Base-by-base conservation (phyloP, 2,888 invertebrate species). In the Anaspis maculata region DNA sequence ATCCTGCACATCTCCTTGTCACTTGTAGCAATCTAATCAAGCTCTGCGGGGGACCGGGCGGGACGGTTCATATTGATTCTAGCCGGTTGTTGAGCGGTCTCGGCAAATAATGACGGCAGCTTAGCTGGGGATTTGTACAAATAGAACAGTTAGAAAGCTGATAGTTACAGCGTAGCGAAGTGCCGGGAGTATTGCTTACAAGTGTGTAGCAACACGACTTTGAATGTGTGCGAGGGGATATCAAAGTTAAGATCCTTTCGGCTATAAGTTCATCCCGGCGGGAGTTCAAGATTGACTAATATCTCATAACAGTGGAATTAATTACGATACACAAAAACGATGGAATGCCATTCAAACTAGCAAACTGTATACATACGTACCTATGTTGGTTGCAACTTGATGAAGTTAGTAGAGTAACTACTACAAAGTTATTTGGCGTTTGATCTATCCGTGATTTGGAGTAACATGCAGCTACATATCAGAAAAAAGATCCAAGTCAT, bases 21-120 rank as follows among this genome's bases (percentile, higher is more conserved):
- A 40, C 38, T 42, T 42, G 33, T 43, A 43, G 41, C 45, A 43
- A 37, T 43, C 42, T 35, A 39, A 45, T 45, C 39, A 37, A 34
- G 32, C 39, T 41, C n/a, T n/a, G n/a, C n/a, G n/a, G n/a, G n/a
- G n/a, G n/a, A n/a, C n/a, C n/a, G n/a, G n/a, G n/a, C n/a, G n/a
- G n/a, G 39, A 36, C 38, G 43, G 41, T 43, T 41, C 33, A 37
- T 40, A 45, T 45, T 39, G 41, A 45, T 43, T 42, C 30, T 33
- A 42, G 34, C 32, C 29, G 39, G n/a, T n/a, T n/a, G n/a, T 32
- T 27, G 27, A 35, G 32, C 32, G 35, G 35, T 39, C 27, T 30
- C 25, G 28, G 25, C 38, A 42, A 36, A 40, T 27, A 39, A 30
- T 39, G 15, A 15, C 26, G 34, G 32, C 13, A 34, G 41, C 40